phyloP scores from a whole-genome alignment of 2,888 invertebrate species.

The Mythimna pallens region DNA sequence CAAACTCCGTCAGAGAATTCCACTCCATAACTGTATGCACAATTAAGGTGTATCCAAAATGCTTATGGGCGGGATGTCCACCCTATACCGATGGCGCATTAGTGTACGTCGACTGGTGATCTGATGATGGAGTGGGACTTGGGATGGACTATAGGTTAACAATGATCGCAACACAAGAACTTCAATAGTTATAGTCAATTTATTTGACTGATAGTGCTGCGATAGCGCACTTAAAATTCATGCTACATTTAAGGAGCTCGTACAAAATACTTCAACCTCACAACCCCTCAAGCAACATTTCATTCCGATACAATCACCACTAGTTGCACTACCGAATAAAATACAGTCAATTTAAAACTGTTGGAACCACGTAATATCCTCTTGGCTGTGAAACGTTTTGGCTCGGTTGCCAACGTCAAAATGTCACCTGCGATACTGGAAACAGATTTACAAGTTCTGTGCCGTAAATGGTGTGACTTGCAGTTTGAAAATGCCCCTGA shows the following conservation, averaged over 20 bases:
- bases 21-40: no score
- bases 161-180: no score
- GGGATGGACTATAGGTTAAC: no score
- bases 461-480: not conserved
- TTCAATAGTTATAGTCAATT: not conserved
- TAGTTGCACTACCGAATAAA: constrained; percentile 57
- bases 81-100: no score
- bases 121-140: no score
- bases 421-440: constrained; percentile 36
- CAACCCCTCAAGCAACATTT: constrained; percentile 16
- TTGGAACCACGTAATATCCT: constrained; percentile 23
- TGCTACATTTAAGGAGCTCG: not conserved
- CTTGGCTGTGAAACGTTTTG: constrained; percentile 49
- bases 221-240: not conserved
- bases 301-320: constrained; percentile 50
- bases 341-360: constrained; percentile 49
- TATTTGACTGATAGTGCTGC: no score
- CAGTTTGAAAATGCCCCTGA: constrained; percentile 14
- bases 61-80: no score
- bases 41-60: no score
- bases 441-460: constrained; percentile 35
- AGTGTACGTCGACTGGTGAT: no score
- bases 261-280: constrained; percentile 3
- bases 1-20: no score
- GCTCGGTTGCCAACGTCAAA: constrained; percentile 54